Conservation (phyloP, 2,888 invertebrate genomes). For the Pyrgus malvae region DNA sequence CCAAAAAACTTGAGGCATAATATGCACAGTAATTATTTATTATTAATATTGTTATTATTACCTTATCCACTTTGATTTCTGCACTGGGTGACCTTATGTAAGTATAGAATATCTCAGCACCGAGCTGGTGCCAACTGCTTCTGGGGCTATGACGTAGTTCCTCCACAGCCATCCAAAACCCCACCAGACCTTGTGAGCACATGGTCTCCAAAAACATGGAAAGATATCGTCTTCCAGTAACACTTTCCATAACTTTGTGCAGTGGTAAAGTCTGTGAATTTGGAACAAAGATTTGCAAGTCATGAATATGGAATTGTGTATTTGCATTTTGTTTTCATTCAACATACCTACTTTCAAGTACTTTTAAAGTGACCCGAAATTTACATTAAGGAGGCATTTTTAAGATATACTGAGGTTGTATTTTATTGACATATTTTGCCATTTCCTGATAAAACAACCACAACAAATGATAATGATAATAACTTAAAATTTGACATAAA, state of each 20-base stretch:
- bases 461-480: too few relatives aligned
- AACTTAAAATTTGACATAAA: too few relatives aligned
- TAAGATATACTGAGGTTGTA: too few relatives aligned
- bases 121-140: slow-evolving; percentile 91
- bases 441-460: too few relatives aligned
- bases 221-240: slow-evolving; percentile 90
- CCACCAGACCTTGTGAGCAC: slow-evolving; percentile 91
- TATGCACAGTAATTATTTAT: too few relatives aligned
- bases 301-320: background rate
- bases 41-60: too few relatives aligned
- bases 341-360: too few relatives aligned
- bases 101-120: slow-evolving; percentile 95
- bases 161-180: slow-evolving; percentile 93
- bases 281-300: background rate
- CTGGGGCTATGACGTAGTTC: slow-evolving; percentile 89
- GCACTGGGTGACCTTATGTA: slow-evolving; percentile 91
- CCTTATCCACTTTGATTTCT: slow-evolving; percentile 91
- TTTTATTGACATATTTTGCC: too few relatives aligned
- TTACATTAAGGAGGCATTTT: background rate
- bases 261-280: slow-evolving; percentile 84
- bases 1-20: too few relatives aligned
- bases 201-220: slow-evolving; percentile 91
- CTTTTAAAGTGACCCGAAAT: background rate
- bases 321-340: too few relatives aligned
- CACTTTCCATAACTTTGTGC: slow-evolving; percentile 87